Base-by-base conservation (phyloP, 2,113 vertebrate genomes). In the Todiramphus chloris region DNA sequence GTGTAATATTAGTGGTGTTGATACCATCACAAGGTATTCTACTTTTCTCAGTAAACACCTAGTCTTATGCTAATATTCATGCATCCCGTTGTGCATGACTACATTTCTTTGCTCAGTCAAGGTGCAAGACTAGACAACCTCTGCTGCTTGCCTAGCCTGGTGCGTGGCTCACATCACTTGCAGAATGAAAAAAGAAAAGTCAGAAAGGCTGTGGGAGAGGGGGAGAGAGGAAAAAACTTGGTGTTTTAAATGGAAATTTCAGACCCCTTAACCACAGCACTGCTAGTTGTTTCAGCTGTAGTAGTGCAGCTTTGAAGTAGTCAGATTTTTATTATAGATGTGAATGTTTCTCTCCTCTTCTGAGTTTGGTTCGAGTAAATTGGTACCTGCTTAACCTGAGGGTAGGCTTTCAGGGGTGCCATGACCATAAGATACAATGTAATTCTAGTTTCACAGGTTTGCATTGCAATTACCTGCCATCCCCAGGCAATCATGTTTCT, bases 401-500 rank as follows among this genome's bases (percentile, higher is more conserved):
- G 81, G 83, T 68, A 94, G 80, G 44, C n/a, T 91, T 55, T 86
- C 60, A 90, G 44, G 91, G 83, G 35, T 83, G 73, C 78, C 1
- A 2, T 39, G 41, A 21, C 35, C 10, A 0, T 35, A 63, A 63
- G 66, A 62, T 64, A 67, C 4, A 55, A 70, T 87, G 41, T 79
- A 83, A 92, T 72, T 67, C 43, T 77, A 55, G 55, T 79, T 90
- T 87, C 83, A 78, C 51, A 87, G 78, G 62, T 60, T 90, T 93
- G 74, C 39, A 75, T 70, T 87, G 83, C 69, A 92, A 70, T 96
- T 95, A 70, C 74, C 41, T 9, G 6, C 70, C 86, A 83, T 70
- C 81, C 93, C 84, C 83, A 91, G 87, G 91, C 90, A 90, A 63
- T 94, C 94, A 21, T 83, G 87, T 94, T 97, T 97, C 85, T 92